phyloP scores from a whole-genome alignment of 2,797 vertebrate species.

The Potorous gilbertii region DNA sequence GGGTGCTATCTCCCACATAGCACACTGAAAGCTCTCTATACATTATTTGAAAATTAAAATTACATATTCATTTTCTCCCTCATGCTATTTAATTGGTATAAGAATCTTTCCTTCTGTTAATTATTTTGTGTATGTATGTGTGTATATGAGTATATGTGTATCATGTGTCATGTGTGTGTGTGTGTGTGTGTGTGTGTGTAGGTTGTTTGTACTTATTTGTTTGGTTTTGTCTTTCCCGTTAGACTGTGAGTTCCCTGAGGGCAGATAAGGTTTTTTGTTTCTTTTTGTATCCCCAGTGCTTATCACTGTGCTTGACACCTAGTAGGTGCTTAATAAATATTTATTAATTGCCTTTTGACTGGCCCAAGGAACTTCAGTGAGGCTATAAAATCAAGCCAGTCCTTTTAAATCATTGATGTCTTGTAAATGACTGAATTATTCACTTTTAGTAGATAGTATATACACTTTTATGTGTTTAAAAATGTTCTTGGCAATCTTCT shows the following conservation, averaged over 20 bases:
- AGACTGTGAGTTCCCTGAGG: not conserved
- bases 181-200: not conserved
- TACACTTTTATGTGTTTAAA: not conserved
- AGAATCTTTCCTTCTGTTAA: not conserved
- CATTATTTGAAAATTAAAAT: not conserved
- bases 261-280: not conserved
- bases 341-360: not conserved
- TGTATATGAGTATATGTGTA: not conserved
- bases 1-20: not conserved
- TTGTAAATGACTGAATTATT: not conserved
- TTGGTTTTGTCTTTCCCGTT: not conserved
- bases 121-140: not conserved
- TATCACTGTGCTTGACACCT: not conserved
- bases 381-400: not conserved
- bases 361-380: conserved; percentile 51
- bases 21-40: not conserved
- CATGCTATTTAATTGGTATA: not conserved
- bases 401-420: not conserved
- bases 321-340: not conserved
- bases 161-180: too few species aligned
- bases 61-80: not conserved
- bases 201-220: not conserved
- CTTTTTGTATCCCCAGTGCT: not conserved
- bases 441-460: not conserved
- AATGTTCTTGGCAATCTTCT: conserved; percentile 11